These are phyloP conservation scores for Lasaia peninsularis DNA, from an alignment of 1,140 invertebrate species.

Conservation along the genomic window DNA sequence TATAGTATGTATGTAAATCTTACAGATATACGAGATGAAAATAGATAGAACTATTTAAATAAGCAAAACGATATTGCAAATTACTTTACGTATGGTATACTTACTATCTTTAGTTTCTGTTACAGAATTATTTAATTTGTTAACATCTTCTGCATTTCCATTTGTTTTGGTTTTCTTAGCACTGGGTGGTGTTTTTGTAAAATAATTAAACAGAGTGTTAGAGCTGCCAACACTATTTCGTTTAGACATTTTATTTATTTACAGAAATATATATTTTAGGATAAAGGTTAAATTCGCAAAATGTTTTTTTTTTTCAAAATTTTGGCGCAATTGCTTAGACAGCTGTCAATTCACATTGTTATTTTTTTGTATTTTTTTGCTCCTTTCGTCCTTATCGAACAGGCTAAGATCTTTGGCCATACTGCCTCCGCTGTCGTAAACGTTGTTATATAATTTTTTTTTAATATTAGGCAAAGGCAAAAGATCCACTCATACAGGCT, in stretches of 20 bases:
- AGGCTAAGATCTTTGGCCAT: too few relatives aligned
- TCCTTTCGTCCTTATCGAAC: too few relatives aligned
- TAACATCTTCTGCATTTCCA: constrained; percentile 23
- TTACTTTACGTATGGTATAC: neutral
- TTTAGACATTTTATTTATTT: constrained; percentile 55
- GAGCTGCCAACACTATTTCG: constrained; percentile 51
- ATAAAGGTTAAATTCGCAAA: neutral
- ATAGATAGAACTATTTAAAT: neutral
- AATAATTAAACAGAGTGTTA: constrained; percentile 80
- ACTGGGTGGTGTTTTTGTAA: constrained; percentile 75
- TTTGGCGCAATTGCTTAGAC: constrained; percentile 1
- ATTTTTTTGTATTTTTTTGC: too few relatives aligned
- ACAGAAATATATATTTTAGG: neutral
- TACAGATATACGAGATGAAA: too few relatives aligned
- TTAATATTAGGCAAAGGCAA: neutral
- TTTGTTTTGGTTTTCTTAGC: constrained; percentile 56
- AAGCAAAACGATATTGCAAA: neutral
- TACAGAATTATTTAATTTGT: constrained; percentile 32
- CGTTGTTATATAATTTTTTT: too few relatives aligned
- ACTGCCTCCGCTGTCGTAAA: too few relatives aligned
- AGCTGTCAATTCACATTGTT: neutral
- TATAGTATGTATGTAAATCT: too few relatives aligned
- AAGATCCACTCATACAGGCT: neutral
- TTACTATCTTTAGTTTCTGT: constrained; percentile 49
- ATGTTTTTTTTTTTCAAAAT: constrained; percentile 1